Evolutionary conservation across 2,113 vertebrate genomes (phyloP), one percentile per base, ranked within the genome.

Genomic region (Amphiprion percula): DNA sequence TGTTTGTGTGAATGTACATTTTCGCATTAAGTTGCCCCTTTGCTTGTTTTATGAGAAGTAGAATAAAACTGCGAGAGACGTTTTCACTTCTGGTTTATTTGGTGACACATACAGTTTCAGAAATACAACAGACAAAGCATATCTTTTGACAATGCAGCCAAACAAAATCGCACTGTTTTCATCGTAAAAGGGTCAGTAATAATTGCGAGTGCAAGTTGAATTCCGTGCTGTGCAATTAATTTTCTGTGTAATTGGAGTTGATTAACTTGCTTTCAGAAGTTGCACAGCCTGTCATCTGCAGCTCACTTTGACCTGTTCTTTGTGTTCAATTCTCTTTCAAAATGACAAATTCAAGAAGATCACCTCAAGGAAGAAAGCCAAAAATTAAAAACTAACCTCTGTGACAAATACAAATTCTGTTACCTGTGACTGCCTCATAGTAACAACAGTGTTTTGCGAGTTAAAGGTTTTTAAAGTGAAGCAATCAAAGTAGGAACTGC

Each of bases 1-100:
- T 76, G 68, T 72, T 73, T 76, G 64, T 74, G 39, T 71, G 21
- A 64, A 44, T 62, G 41, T 49, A 30, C 17, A 30, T 63, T 55
- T 68, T 44, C 5, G 1, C 16, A 16, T 46, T 73, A 21, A 37
- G 67, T 24, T 61, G n/a, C 52, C 6, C 30, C 1, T 30, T 4
- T 30, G 30, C 30, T 30, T 6, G 6, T 30, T 30, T 30, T 30
- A 30, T 30, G 5, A 4, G 30, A 5, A 30, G 3, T 4, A 30
- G n/a, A 23, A 62, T 24, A 23, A 15, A 68, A 24, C 37, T 37
- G 33, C 23, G 17, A 58, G 55, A 65, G n/a, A 60, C 73, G 56
- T 68, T 37, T 66, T 41, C 37, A 58, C 5, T 54, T 49, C 11
- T 11, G 65, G 28, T 54, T 26, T 50, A 2, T 65, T 44, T 59